A percentile compares a stretch with the other conserved stretches of the same genome.
These are phyloP conservation scores for Pycnomerus fuliginosus DNA, from an alignment of 2,888 invertebrate species.

Conservation along the genomic window DNA sequence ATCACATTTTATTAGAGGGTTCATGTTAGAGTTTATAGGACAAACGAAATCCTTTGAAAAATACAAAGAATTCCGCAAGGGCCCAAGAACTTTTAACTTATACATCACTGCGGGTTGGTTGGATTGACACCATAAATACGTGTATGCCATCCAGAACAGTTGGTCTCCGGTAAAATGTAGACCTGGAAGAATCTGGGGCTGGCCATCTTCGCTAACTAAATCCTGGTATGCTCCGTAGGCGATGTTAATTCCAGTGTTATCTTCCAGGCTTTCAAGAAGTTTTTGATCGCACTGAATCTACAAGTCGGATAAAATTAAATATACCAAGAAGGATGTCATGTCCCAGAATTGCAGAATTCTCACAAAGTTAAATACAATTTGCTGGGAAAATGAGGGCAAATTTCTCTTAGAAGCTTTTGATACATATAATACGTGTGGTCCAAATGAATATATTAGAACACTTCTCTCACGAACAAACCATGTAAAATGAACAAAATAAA, in stretches of 20 bases:
- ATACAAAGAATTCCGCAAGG: conserved; percentile 34
- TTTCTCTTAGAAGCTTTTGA: no score
- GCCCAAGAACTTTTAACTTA: conserved; percentile 25
- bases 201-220: conserved; percentile 66
- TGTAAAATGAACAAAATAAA: no score
- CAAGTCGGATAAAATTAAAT: no score
- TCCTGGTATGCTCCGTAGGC: conserved; percentile 79
- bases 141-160: conserved; percentile 52
- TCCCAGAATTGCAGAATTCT: no score
- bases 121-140: not conserved
- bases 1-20: conserved; percentile 37
- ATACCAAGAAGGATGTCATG: no score
- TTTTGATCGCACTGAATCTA: no score
- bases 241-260: conserved; percentile 85
- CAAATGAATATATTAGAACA: no score
- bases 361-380: no score
- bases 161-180: conserved; percentile 64
- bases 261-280: conserved; percentile 83
- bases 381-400: no score
- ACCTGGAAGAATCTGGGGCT: conserved; percentile 69
- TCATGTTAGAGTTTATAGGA: conserved; percentile 35
- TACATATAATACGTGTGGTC: no score
- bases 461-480: no score
- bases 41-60: conserved; percentile 40
- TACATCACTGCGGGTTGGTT: not conserved